Conservation (phyloP, 2,888 invertebrate genomes). For the Smittia aterrima region DNA sequence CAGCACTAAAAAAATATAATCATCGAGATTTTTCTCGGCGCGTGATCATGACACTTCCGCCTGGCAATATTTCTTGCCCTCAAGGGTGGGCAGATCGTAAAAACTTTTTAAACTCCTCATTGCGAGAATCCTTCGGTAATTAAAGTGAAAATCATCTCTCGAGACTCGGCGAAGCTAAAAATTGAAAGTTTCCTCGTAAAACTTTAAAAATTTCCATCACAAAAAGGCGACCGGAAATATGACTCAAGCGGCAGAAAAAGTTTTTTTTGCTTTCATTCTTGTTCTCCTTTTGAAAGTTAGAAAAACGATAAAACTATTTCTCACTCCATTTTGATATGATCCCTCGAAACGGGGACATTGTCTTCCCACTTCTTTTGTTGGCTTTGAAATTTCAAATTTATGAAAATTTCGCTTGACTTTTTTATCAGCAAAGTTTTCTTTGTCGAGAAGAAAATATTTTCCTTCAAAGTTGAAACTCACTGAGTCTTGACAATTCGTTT, state of each 20-base stretch:
- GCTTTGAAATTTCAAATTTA: constrained; percentile 18
- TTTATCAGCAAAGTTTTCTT: not conserved
- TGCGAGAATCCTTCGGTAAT: not conserved
- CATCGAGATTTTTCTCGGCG: too few species aligned
- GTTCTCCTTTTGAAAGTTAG: constrained; percentile 29
- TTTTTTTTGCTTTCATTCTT: not conserved
- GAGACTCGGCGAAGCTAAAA: too few species aligned
- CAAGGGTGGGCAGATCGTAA: too few species aligned
- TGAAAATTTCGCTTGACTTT: constrained; percentile 6
- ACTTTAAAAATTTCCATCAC: constrained; percentile 1
- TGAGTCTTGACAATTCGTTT: too few species aligned
- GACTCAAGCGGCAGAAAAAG: not conserved
- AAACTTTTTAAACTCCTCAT: too few species aligned
- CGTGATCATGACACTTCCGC: too few species aligned
- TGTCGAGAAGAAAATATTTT: not conserved
- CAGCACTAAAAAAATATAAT: too few species aligned
- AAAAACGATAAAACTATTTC: constrained; percentile 35
- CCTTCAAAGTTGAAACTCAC: too few species aligned
- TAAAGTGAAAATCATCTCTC: not conserved
- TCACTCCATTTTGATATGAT: not conserved
- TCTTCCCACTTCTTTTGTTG: constrained; percentile 27
- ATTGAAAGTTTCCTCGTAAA: not conserved
- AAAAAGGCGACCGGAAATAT: not conserved
- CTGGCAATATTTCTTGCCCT: too few species aligned
- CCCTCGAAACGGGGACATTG: not conserved